Percentiles rank a stretch among this genome's conserved stretches.
Evolutionary conservation across 2,888 invertebrate species (phyloP).

Genomic region (Argyresthia goedartella): DNA sequence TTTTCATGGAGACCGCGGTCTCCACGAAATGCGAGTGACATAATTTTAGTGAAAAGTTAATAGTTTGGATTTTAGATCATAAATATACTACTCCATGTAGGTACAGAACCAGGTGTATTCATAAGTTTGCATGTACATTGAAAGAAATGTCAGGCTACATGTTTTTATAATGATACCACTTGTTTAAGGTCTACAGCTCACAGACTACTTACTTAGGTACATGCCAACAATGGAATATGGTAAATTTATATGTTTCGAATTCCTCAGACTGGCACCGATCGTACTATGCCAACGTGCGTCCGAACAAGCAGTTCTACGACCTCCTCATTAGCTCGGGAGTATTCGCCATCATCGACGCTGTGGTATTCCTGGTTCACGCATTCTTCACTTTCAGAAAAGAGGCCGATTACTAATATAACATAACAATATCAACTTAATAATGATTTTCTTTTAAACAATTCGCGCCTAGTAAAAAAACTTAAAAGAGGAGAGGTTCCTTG

Average conservation of each 20-base stretch:
- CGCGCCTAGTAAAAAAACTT: neutral
- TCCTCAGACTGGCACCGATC: slow-evolving; percentile 61
- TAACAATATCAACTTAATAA: neutral
- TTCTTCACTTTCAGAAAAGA: slow-evolving; percentile 71
- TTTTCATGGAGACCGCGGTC: too few relatives aligned
- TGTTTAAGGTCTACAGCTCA: too few relatives aligned
- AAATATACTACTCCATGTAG: too few relatives aligned
- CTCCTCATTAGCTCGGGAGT: slow-evolving; percentile 76
- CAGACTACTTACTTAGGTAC: too few relatives aligned
- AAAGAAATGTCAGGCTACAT: too few relatives aligned
- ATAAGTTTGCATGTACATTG: too few relatives aligned
- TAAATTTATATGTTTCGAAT: slow-evolving; percentile 8
- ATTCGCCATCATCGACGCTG: slow-evolving; percentile 72
- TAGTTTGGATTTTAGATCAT: too few relatives aligned
- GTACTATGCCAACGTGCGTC: slow-evolving; percentile 65
- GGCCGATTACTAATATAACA: slow-evolving; percentile 48
- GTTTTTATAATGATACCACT: too few relatives aligned
- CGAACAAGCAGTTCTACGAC: slow-evolving; percentile 76
- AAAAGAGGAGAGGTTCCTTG: neutral
- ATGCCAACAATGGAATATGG: too few relatives aligned
- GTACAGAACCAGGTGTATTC: too few relatives aligned
- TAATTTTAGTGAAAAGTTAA: too few relatives aligned
- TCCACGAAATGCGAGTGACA: too few relatives aligned
- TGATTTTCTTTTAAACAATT: neutral
- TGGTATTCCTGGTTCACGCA: slow-evolving; percentile 73